phyloP scores from a whole-genome alignment of 2,888 invertebrate species.

The Thera britannica region DNA sequence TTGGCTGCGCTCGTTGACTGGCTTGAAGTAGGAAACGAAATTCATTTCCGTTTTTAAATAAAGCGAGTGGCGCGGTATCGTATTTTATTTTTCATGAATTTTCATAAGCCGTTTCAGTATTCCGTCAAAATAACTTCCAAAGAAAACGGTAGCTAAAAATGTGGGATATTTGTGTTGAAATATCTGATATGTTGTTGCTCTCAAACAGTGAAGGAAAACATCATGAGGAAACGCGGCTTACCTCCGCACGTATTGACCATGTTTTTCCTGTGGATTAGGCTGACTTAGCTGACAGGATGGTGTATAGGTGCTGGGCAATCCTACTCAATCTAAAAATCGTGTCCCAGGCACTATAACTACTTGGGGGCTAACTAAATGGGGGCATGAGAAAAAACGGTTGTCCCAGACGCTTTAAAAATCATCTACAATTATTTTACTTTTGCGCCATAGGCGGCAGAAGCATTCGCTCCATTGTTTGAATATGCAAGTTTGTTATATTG shows the following conservation, averaged over 20 bases:
- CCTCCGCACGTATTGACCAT: too few species aligned
- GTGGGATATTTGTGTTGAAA: conserved; percentile 34
- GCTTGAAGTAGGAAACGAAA: conserved; percentile 10
- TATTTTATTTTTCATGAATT: conserved; percentile 19
- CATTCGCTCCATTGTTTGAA: conserved; percentile 46
- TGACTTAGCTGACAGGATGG: too few species aligned
- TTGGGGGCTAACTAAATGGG: too few species aligned
- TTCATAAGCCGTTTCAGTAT: conserved; percentile 2
- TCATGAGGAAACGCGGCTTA: too few species aligned
- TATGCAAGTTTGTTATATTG: conserved; percentile 32
- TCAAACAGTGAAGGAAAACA: too few species aligned
- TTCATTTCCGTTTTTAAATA: conserved; percentile 16
- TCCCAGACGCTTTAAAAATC: too few species aligned
- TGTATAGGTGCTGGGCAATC: too few species aligned
- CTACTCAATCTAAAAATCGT: too few species aligned
- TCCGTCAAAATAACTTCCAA: conserved; percentile 9
- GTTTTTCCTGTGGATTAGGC: too few species aligned
- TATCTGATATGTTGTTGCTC: conserved; percentile 1
- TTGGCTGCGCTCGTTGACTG: conserved; percentile 16
- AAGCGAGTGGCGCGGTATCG: conserved; percentile 8
- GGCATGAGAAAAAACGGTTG: too few species aligned
- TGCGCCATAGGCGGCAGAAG: conserved; percentile 28
- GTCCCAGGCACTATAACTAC: too few species aligned
- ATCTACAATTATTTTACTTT: too few species aligned
- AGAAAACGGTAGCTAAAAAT: conserved; percentile 9